Percentiles rank a stretch among this genome's conserved stretches.
phyloP scores from a whole-genome alignment of 2,113 vertebrate species.

The Ictalurus punctatus region DNA sequence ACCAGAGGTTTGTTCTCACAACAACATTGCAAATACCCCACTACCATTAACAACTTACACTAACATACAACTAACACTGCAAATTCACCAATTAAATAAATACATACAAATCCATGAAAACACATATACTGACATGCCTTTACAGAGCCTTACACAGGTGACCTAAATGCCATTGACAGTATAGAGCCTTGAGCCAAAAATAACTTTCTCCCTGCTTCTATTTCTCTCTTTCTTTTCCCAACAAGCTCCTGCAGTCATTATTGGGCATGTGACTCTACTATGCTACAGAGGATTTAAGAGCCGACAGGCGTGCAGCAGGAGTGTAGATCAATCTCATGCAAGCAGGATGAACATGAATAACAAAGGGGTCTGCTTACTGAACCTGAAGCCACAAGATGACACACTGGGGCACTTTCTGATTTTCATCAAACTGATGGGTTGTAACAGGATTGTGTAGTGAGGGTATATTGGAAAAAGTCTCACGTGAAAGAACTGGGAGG shows the following conservation, averaged over 20 bases:
- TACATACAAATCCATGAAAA: neutral
- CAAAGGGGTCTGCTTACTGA: slow-evolving; percentile 18
- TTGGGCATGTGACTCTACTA: neutral
- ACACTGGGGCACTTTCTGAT: neutral
- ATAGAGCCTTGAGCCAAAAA: neutral
- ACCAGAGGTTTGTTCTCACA: neutral
- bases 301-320: neutral
- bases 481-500: neutral
- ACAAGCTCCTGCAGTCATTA: neutral
- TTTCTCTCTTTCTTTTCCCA: neutral
- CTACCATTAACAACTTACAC: neutral
- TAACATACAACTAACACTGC: neutral
- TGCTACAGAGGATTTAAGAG: slow-evolving; percentile 13
- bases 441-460: neutral
- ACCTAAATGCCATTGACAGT: slow-evolving; percentile 8
- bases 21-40: neutral
- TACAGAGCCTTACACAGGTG: neutral
- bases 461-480: neutral
- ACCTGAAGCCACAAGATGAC: neutral
- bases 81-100: neutral
- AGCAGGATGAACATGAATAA: neutral
- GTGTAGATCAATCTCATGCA: neutral
- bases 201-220: neutral
- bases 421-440: neutral
- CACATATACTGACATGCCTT: neutral